phyloP scores from a whole-genome alignment of 30 jellyfish, hydroid and myxozoan species.

The Hydra vulgaris region DNA sequence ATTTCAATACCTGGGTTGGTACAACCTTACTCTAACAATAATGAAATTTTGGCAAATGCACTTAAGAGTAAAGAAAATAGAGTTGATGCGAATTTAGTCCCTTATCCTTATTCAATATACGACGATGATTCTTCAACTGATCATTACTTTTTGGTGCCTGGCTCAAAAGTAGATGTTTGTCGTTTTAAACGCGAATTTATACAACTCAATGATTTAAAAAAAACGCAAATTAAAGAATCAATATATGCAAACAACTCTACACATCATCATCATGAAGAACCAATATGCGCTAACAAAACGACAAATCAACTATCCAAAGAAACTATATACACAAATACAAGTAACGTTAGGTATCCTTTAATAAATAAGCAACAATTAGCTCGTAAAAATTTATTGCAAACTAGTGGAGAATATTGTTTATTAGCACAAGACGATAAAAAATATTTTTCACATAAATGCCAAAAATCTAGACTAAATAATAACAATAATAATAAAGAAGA shows the following conservation, averaged over 20 bases:
- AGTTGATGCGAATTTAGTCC: neutral
- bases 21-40: neutral
- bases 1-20: neutral
- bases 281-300: too few species aligned
- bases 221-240: neutral
- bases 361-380: neutral
- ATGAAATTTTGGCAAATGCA: neutral
- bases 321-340: neutral
- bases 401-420: constrained; percentile 18
- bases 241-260: neutral
- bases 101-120: constrained; percentile 4
- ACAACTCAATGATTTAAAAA: neutral
- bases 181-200: neutral
- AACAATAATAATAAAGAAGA: neutral
- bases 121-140: constrained; percentile 10
- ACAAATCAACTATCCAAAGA: too few species aligned
- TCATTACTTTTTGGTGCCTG: constrained; percentile 11
- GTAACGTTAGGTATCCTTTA: neutral
- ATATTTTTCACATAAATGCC: neutral
- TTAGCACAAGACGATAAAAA: neutral
- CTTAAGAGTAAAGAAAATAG: neutral
- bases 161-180: neutral
- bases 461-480: neutral
- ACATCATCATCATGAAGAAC: too few species aligned
- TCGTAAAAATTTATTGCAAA: neutral